Evolutionary conservation across 2,797 vertebrate genomes (phyloP), one percentile per base, ranked within the genome.

Genomic region (Sparidentex hasta): DNA sequence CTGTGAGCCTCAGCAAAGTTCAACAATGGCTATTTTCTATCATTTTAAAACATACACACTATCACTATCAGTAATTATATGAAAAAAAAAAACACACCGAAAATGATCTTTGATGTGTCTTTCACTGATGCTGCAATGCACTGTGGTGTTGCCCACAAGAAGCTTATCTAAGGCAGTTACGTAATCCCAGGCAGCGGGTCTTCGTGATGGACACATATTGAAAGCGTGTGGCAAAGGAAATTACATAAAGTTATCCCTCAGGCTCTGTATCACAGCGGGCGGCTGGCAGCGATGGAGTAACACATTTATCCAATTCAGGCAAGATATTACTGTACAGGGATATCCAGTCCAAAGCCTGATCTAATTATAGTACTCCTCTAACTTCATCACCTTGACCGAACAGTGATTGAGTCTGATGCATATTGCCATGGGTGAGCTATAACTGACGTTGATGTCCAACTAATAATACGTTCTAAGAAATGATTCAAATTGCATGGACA

Each of bases 181-280:
- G 43, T 74, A 90, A 83, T 76, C 78, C 25, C 48, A 33, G 50
- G 47, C 68, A 72, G 72, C 55, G 71, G 75, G 75, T 54, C 54
- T 11, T 63, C 47, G 23, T 80, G 85, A 91, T 38, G 75, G 87
- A 86, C 85, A 86, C 74, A 46, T 76, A 76, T 84, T 89, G 63
- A 71, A 78, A 84, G 82, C 57, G 70, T 87, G 82, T 85, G 83
- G 89, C 75, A 65, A 76, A 88, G 85, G 76, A 82, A 91, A 90
- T 78, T 58, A 87, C 87, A 85, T 81, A 33, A 76, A 82, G 63
- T 52, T 58, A 61, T 85, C 54, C 74, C 68, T 71, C 70, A 29
- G 68, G 74, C 81, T 87, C 73, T 65, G 48, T 54, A 21, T 75
- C 78, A 33, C 80, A 74, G 86, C 82, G 82, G 88, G 83, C 85